Percentiles rank a stretch among this genome's conserved stretches.
Evolutionary conservation across 2,113 vertebrate genomes (phyloP).

Genomic region (Noturus placidus): DNA sequence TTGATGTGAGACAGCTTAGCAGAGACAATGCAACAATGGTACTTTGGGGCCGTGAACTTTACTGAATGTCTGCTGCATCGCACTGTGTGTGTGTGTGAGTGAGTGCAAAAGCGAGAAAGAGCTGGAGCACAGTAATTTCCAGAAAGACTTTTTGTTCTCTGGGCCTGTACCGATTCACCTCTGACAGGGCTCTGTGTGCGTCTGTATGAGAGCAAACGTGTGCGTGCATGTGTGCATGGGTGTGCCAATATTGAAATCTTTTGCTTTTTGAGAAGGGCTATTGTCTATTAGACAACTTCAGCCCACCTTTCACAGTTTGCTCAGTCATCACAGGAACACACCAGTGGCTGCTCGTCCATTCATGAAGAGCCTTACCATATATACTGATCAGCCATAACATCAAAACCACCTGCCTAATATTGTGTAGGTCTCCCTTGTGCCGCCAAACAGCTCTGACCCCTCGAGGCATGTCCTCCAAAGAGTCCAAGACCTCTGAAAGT

Average conservation of each 20-base stretch:
- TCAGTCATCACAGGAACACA: background rate
- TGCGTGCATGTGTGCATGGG: slow-evolving; percentile 16
- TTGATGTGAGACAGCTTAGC: slow-evolving; percentile 50
- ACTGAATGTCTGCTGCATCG: slow-evolving; percentile 35
- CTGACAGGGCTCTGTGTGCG: background rate
- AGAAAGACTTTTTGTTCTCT: slow-evolving; percentile 38
- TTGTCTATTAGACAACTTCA: slow-evolving; percentile 1
- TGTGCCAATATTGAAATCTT: background rate
- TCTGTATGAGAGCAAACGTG: background rate
- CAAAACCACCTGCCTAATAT: no score
- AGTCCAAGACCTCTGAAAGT: no score
- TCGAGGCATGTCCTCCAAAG: no score
- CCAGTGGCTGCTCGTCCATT: background rate
- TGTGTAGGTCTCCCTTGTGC: no score
- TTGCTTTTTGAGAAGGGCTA: background rate
- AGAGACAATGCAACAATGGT: slow-evolving; percentile 42
- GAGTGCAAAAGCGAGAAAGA: background rate
- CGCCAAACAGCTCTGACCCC: no score
- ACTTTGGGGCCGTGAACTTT: slow-evolving; percentile 37
- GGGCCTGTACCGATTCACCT: slow-evolving; percentile 37
- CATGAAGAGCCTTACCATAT: background rate
- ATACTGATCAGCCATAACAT: no score
- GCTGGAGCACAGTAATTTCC: slow-evolving; percentile 28
- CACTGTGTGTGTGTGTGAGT: slow-evolving; percentile 28
- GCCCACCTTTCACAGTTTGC: slow-evolving; percentile 17